Evolutionary conservation across 2,113 vertebrate genomes (phyloP), one percentile per base, ranked within the genome.

Genomic region (Bos javanicus): DNA sequence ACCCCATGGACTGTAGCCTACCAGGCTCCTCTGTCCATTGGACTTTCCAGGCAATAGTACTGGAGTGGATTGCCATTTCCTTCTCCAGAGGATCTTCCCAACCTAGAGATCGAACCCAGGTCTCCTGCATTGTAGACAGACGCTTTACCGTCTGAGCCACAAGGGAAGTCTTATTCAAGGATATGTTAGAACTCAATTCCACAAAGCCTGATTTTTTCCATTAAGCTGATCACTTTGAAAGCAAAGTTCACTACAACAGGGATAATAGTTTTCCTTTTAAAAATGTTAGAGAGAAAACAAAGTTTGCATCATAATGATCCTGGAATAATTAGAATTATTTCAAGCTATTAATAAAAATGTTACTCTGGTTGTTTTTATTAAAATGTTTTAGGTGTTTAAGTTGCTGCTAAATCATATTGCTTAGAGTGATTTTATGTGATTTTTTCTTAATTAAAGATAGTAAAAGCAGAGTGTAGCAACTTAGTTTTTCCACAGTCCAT

Each of bases 401-500:
- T 95, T 95, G 59, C 39, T 87, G 36, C 14, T 74, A 92, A 85
- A 50, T 85, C 2, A 54, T 83, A 30, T 91, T 92, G 5, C 14
- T 94, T 85, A 23, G 12, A 85, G 76, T 90, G 12, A 59, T 14
- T 71, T 91, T 88, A 62, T 62, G 56, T 93, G 39, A 33, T 26
- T 33, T 94, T 86, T 97, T 59, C 39, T 76, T 93, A 98, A 98
- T 97, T 97, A 97, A 98, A 97, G n/a, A 48, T 87, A 97, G 95
- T 97, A 87, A 98, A 97, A 98, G 60, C 39, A 85, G 14, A 94
- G 28, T 43, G 19, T 39, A 82, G 9, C 57, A 94, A 95, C 10
- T 87, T 74, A 46, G 15, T 36, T 84, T 74, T 62, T 90, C 52
- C 10, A 56, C 6, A 95, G 54, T 94, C 48, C 50, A 54, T 80